Percentiles rank a stretch among this genome's conserved stretches.
phyloP scores from a whole-genome alignment of 2,888 invertebrate genomes.

The Amphipyra berbera region DNA sequence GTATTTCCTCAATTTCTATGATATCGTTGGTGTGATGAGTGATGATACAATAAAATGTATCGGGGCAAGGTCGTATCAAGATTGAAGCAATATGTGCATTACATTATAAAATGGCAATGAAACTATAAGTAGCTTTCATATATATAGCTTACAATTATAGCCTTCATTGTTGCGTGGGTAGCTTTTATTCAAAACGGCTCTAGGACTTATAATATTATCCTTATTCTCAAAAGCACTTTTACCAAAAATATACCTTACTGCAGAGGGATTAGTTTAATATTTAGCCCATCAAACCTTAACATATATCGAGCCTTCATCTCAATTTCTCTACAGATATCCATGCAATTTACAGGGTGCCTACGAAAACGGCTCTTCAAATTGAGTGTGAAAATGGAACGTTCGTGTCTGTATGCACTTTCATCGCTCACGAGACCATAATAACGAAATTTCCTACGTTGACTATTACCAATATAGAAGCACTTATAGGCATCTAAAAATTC shows the following conservation, averaged over 20 bases:
- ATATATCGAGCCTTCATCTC: not conserved
- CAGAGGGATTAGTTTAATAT: not conserved
- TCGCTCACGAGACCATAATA: constrained; percentile 44
- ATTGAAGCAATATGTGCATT: too few species aligned
- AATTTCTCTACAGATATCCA: constrained; percentile 29
- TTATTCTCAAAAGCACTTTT: not conserved
- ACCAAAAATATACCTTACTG: not conserved
- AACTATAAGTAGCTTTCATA: too few species aligned
- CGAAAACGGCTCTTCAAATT: constrained; percentile 48
- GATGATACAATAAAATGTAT: too few species aligned
- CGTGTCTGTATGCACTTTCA: constrained; percentile 42
- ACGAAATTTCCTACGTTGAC: constrained; percentile 35
- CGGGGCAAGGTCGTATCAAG: too few species aligned
- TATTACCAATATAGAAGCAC: not conserved
- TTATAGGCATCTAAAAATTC: not conserved
- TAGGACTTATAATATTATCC: too few species aligned
- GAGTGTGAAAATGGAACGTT: constrained; percentile 47
- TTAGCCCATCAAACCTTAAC: not conserved
- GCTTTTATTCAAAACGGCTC: too few species aligned
- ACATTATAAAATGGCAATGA: too few species aligned
- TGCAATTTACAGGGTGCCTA: constrained; percentile 36
- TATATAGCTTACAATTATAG: too few species aligned
- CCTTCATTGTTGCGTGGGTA: too few species aligned
- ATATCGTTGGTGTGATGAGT: not conserved
- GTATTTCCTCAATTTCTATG: constrained; percentile 19